Evolutionary conservation across 1,140 invertebrate genomes (phyloP), one percentile per base, ranked within the genome.

Genomic region (Cheumatopsyche charites): DNA sequence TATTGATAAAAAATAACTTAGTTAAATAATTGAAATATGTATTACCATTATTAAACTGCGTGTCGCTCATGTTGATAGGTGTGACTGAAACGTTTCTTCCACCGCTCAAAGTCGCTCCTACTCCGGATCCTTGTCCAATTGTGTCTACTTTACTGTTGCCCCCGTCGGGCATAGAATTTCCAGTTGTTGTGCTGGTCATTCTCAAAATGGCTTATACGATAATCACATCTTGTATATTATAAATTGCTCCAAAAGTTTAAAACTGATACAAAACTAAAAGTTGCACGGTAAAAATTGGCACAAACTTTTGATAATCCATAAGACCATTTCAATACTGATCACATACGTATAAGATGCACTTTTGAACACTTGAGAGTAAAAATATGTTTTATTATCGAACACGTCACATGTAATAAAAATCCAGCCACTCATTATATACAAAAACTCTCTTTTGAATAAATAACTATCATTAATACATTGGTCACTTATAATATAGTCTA

Each of bases 61-160:
- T 77, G 43, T 82, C 83, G 26, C 82, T 80, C 82, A 84, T 84
- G 76, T 82, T 83, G 79, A 84, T 84, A 29, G 83, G 82, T 42
- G 83, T 84, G 75, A 84, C 83, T 67, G 82, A 84, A 21, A 84
- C 80, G 78, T 84, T 76, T 19, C 69, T 69, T 49, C 67, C 67
- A n/a, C 62, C 42, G 13, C 62, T 66, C 55, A 62, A 68, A 17
- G 21, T 42, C 52, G 6, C 26, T 61, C 45, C 69, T 41, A 13
- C 41, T 29, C 66, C 47, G 21, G 26, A 47, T 3, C 58, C 23
- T 61, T 67, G 67, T 36, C 55, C 52, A 1, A 23, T 12, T 13
- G 29, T 0, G 9, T 45, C 61, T n/a, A 12, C 42, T 62, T 52
- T 71, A 4, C 1, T 25, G 25, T 80, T 65, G 79, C 63, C 82